Evolutionary conservation across 2,888 invertebrate species (phyloP).

Genomic region (Tipula confusa): DNA sequence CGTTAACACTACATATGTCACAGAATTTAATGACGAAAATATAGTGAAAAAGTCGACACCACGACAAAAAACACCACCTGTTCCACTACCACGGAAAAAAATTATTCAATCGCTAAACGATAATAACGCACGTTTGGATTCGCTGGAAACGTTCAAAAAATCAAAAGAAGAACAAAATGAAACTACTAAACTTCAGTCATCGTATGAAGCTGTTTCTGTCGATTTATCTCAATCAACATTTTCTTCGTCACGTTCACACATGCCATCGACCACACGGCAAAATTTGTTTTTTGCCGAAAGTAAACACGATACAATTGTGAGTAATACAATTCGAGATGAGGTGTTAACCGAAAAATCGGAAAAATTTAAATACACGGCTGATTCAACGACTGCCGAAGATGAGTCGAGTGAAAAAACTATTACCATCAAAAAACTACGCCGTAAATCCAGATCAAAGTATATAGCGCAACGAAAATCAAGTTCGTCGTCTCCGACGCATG

Average conservation of each 20-base stretch:
- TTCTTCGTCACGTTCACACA: neutral
- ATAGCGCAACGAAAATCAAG: neutral
- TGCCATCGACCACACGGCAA: neutral
- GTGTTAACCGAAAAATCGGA: too few relatives aligned
- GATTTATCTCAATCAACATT: neutral
- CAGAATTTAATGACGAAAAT: neutral
- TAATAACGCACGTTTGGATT: neutral
- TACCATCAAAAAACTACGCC: neutral
- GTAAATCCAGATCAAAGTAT: neutral
- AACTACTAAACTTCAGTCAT: neutral
- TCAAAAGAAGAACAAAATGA: constrained; percentile 26
- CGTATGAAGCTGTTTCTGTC: neutral
- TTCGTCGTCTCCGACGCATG: neutral
- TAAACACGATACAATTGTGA: constrained; percentile 20
- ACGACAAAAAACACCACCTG: neutral
- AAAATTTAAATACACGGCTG: neutral
- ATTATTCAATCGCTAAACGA: neutral
- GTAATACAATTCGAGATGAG: neutral
- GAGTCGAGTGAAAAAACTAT: neutral
- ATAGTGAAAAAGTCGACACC: neutral
- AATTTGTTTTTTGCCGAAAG: neutral
- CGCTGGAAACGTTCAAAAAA: neutral
- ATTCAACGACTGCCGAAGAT: neutral
- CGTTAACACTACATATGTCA: neutral
- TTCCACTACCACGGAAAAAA: neutral